phyloP scores from a whole-genome alignment of 2,113 vertebrate genomes.

The Dicerorhinus sumatrensis region DNA sequence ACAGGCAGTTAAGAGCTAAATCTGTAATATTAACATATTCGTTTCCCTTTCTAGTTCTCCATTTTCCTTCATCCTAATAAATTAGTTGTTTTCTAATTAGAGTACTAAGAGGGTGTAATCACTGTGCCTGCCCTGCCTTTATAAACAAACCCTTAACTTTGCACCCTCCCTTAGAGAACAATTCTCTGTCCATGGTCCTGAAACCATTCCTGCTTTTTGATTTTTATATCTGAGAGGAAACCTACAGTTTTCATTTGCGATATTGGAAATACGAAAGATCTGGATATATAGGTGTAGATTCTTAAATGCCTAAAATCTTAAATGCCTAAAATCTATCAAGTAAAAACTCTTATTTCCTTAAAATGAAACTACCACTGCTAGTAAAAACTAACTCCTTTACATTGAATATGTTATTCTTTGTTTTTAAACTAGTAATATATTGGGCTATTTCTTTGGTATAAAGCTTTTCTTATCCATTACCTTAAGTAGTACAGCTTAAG shows the following conservation, averaged over 20 bases:
- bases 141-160: conserved; percentile 73
- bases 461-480: not conserved
- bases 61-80: conserved; percentile 31
- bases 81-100: conserved; percentile 70
- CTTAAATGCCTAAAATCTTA: not conserved
- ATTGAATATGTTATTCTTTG: not conserved
- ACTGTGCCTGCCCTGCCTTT: conserved; percentile 36
- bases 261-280: not conserved
- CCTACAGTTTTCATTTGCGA: conserved; percentile 28
- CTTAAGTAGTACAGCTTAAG: not conserved
- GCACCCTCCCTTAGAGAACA: not conserved
- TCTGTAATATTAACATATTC: not conserved
- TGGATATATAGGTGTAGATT: not conserved
- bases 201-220: conserved; percentile 26
- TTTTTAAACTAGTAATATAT: conserved; percentile 17
- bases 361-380: not conserved
- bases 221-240: not conserved
- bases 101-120: conserved; percentile 58
- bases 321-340: not conserved
- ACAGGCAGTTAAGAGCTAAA: conserved; percentile 4
- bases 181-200: conserved; percentile 73
- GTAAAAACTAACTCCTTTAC: not conserved
- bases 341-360: not conserved
- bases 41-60: not conserved
- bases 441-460: not conserved